A percentile compares a stretch with the other conserved stretches of the same genome.
These are phyloP conservation scores for Drosophila ambigua DNA, from an alignment of 1,140 invertebrate genomes.

Conservation along the genomic window DNA sequence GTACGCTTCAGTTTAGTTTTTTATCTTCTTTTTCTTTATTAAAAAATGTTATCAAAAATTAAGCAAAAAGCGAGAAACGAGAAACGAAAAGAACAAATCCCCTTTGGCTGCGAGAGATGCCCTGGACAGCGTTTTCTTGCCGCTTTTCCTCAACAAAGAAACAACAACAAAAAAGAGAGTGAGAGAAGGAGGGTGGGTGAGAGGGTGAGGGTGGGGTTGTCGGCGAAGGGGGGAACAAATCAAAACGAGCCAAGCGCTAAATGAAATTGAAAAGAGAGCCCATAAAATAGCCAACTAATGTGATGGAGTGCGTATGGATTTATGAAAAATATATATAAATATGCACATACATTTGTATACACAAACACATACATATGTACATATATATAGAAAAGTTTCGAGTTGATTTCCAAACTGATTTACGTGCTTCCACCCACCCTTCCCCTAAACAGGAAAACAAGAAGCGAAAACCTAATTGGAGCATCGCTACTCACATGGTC, in stretches of 20 bases:
- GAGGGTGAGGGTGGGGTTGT: background rate
- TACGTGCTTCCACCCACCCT: constrained; percentile 7
- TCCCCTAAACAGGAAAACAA: constrained; percentile 3
- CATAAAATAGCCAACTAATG: constrained; percentile 60
- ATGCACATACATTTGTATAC: constrained; percentile 15
- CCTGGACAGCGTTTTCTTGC: constrained; percentile 22
- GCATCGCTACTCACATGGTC: too few species aligned
- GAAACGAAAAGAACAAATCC: constrained; percentile 2
- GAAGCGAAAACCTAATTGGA: too few species aligned
- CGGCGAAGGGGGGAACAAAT: constrained; percentile 11
- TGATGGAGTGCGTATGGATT: constrained; percentile 51
- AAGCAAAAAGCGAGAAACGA: constrained; percentile 30
- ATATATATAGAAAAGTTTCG: constrained; percentile 19
- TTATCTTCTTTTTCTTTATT: constrained; percentile 33
- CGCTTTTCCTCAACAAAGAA: constrained; percentile 2
- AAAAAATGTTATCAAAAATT: constrained; percentile 60
- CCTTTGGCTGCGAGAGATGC: constrained; percentile 14
- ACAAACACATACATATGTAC: constrained; percentile 4
- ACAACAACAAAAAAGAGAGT: too few species aligned
- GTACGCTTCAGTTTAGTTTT: constrained; percentile 53
- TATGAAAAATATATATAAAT: constrained; percentile 57
- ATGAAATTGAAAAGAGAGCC: constrained; percentile 49
- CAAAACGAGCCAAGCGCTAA: constrained; percentile 49
- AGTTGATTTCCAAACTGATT: constrained; percentile 34
- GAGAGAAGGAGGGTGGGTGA: background rate